phyloP scores from a whole-genome alignment of 2,113 vertebrate species.

The Scalopus aquaticus region DNA sequence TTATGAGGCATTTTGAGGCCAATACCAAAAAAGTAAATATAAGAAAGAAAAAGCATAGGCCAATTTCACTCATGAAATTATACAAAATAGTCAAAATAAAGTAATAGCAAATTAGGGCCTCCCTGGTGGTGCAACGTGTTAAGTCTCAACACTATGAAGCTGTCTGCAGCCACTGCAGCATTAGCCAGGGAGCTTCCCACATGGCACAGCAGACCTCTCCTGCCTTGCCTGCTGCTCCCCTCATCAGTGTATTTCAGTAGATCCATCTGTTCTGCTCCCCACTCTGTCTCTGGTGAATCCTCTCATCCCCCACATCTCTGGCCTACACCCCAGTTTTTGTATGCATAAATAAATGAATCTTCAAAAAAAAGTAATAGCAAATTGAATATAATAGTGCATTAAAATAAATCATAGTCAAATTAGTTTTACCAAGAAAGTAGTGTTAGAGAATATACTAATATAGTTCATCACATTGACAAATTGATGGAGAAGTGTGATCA shows the following conservation, averaged over 20 bases:
- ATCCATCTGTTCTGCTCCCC: too few relatives aligned
- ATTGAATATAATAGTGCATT: neutral
- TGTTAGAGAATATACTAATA: neutral
- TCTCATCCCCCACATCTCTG: too few relatives aligned
- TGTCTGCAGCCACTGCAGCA: too few relatives aligned
- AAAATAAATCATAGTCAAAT: neutral
- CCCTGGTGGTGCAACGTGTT: too few relatives aligned
- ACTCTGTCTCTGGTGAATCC: too few relatives aligned
- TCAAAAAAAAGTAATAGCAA: slow-evolving; percentile 27
- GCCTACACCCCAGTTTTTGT: too few relatives aligned
- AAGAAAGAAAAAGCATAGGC: neutral
- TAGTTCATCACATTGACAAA: neutral
- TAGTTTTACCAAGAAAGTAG: neutral
- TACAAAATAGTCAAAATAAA: slow-evolving; percentile 13
- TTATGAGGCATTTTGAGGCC: neutral
- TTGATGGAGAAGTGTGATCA: neutral
- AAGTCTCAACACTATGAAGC: too few relatives aligned
- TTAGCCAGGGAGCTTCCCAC: too few relatives aligned
- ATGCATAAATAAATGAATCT: too few relatives aligned
- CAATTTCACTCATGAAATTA: neutral
- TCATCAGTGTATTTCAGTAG: too few relatives aligned
- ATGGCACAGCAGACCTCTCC: too few relatives aligned
- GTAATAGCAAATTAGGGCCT: neutral
- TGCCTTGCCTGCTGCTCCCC: too few relatives aligned
- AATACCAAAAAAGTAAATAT: neutral